A percentile compares a stretch with the other conserved stretches of the same genome.
Conservation (phyloP, 2,113 vertebrate species). For the Lophura nycthemera region DNA sequence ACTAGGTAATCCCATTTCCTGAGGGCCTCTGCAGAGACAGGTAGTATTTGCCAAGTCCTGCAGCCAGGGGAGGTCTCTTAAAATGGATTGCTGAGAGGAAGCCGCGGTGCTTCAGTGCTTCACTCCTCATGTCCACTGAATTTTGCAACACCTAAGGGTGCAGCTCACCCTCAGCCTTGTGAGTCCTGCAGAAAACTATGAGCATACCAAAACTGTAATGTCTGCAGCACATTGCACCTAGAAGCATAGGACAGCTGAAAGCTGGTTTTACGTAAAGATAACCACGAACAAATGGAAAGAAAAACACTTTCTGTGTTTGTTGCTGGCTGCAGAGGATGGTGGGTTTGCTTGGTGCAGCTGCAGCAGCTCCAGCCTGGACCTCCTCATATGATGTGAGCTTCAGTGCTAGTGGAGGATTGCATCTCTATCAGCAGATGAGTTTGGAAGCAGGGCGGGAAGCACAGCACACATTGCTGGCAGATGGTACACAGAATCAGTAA, state of each 20-base stretch:
- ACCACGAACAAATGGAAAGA: not conserved
- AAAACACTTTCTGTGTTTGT: not conserved
- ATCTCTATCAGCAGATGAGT: not conserved
- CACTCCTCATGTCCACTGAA: not conserved
- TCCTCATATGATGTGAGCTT: not conserved
- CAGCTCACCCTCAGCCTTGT: not conserved
- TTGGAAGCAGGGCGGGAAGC: not conserved
- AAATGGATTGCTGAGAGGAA: not conserved
- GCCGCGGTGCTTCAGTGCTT: not conserved
- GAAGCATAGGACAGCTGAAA: not conserved
- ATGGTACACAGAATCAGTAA: not conserved
- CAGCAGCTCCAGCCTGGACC: not conserved
- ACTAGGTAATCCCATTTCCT: not conserved
- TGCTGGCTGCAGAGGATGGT: not conserved
- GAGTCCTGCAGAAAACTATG: not conserved
- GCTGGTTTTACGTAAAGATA: not conserved
- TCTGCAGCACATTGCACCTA: not conserved
- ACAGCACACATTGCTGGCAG: not conserved
- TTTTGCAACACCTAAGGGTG: not conserved
- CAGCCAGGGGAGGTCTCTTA: not conserved
- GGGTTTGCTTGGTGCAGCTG: not conserved
- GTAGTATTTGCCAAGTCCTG: not conserved
- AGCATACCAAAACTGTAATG: not conserved
- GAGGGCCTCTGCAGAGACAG: not conserved
- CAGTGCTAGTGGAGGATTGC: fast-evolving